Percentiles rank a stretch among this genome's conserved stretches.
Conservation (phyloP, 2,888 invertebrate species). For the Lathronympha strigana region DNA sequence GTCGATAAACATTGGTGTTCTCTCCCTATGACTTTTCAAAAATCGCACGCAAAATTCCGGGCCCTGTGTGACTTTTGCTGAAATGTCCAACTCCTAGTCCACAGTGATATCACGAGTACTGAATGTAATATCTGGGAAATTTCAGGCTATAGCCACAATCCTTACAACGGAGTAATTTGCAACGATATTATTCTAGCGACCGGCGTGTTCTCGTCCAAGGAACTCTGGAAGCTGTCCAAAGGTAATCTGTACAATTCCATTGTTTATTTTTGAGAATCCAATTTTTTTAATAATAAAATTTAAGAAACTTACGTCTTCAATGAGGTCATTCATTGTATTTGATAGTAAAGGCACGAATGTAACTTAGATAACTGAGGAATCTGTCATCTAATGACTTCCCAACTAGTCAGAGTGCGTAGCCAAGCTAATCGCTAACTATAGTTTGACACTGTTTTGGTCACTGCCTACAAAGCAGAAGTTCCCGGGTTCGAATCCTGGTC, state of each 20-base stretch:
- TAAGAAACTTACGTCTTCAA: background rate
- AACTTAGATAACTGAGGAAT: too few species aligned
- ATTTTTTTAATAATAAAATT: background rate
- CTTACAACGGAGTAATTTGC: conserved; percentile 99
- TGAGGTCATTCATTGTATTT: too few species aligned
- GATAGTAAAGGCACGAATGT: too few species aligned
- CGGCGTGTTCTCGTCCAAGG: conserved; percentile 99
- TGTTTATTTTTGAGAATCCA: conserved; percentile 14
- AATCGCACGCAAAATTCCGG: too few species aligned
- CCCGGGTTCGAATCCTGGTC: too few species aligned
- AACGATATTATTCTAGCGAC: conserved; percentile 99
- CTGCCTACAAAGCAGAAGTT: too few species aligned
- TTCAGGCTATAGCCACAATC: conserved; percentile 95
- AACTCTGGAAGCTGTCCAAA: conserved; percentile 99
- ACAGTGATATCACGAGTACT: conserved; percentile 47
- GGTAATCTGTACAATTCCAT: conserved; percentile 80
- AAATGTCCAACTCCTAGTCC: conserved; percentile 52
- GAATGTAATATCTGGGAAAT: conserved; percentile 63
- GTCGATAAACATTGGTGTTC: too few species aligned
- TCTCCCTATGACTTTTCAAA: too few species aligned
- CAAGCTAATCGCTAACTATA: too few species aligned
- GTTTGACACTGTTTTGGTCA: too few species aligned
- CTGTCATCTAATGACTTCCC: too few species aligned
- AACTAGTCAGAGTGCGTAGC: too few species aligned
- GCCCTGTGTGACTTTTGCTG: conserved; percentile 22